Evolutionary conservation across 2,113 vertebrate genomes (phyloP).

Genomic region (Notechis scutatus): DNA sequence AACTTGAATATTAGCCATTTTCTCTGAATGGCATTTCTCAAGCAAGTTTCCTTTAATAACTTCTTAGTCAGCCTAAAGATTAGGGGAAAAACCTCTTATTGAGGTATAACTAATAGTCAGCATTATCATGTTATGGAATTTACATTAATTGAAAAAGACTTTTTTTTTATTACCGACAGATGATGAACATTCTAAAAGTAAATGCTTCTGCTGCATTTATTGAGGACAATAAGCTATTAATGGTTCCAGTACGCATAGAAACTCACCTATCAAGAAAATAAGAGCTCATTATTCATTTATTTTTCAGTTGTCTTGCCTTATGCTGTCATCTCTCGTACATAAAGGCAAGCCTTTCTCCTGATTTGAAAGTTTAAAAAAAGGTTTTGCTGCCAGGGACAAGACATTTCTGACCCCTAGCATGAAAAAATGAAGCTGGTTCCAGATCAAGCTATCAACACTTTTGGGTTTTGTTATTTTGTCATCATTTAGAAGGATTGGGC

Average conservation of each 20-base stretch:
- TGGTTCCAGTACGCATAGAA: neutral
- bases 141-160: constrained; percentile 23
- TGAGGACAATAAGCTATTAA: neutral
- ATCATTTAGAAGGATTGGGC: neutral
- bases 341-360: neutral
- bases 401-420: neutral
- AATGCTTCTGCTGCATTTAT: neutral
- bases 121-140: neutral
- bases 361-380: neutral
- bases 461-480: neutral
- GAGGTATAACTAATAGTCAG: constrained; percentile 36
- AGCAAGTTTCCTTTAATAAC: constrained; percentile 31
- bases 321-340: neutral
- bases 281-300: neutral
- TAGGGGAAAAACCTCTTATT: neutral
- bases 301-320: neutral
- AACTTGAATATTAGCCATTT: neutral
- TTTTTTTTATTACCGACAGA: neutral
- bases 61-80: constrained; percentile 4
- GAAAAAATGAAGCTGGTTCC: neutral
- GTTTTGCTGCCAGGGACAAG: neutral
- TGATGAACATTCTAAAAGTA: constrained; percentile 6
- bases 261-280: neutral
- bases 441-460: neutral
- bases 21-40: constrained; percentile 1